phyloP scores from a whole-genome alignment of 1,140 invertebrate genomes.

The Macrobrachium rosenbergii region DNA sequence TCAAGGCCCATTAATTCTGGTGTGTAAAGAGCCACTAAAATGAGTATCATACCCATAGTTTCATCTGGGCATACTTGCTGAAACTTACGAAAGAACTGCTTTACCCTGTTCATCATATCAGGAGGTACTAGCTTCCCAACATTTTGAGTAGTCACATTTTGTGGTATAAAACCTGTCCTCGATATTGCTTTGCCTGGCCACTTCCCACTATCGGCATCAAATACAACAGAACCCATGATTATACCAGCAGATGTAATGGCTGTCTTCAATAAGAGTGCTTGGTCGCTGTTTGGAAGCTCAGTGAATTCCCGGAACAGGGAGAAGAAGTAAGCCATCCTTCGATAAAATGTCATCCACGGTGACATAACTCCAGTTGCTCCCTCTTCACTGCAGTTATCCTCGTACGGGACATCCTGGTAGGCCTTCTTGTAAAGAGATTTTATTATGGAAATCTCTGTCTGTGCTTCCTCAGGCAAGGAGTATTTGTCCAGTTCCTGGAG shows the following conservation, averaged over 20 bases:
- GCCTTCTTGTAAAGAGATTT: slow-evolving; percentile 62
- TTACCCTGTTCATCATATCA: slow-evolving; percentile 59
- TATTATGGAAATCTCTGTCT: slow-evolving; percentile 60
- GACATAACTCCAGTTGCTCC: slow-evolving; percentile 56
- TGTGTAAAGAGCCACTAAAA: slow-evolving; percentile 65
- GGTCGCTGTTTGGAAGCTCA: slow-evolving; percentile 56
- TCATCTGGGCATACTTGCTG: slow-evolving; percentile 65
- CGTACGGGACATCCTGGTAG: slow-evolving; percentile 63
- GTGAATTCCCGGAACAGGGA: slow-evolving; percentile 63
- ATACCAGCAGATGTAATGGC: slow-evolving; percentile 66
- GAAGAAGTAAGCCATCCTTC: slow-evolving; percentile 64
- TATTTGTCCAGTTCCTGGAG: slow-evolving; percentile 33
- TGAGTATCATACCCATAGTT: slow-evolving; percentile 66
- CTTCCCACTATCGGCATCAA: slow-evolving; percentile 56
- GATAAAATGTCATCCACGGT: slow-evolving; percentile 65
- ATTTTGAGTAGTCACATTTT: slow-evolving; percentile 49
- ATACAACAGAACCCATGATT: slow-evolving; percentile 66
- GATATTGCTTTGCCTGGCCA: slow-evolving; percentile 44
- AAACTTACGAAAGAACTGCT: slow-evolving; percentile 65
- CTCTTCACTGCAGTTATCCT: slow-evolving; percentile 24
- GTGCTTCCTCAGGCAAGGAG: slow-evolving; percentile 53
- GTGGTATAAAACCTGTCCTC: slow-evolving; percentile 49
- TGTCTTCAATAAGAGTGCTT: slow-evolving; percentile 59
- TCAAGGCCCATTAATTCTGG: slow-evolving; percentile 63
- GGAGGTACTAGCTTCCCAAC: slow-evolving; percentile 59